Percentiles rank a stretch among this genome's conserved stretches.
Conservation (phyloP, 2,113 vertebrate genomes). For the Pollimyrus isidori region DNA sequence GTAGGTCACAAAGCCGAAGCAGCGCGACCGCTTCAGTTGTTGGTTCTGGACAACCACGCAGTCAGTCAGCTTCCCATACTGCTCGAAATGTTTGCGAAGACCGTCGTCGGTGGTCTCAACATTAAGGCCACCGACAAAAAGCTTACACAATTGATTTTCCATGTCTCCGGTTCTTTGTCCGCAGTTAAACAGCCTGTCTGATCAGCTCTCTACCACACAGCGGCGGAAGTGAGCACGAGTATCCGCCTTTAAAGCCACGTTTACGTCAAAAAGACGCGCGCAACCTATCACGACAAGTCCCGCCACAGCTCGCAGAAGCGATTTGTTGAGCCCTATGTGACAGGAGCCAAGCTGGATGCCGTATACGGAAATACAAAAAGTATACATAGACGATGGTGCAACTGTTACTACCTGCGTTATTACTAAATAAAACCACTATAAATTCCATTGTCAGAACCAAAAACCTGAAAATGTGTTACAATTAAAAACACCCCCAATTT, state of each 20-base stretch:
- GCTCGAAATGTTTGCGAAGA: slow-evolving; percentile 86
- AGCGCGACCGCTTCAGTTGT: slow-evolving; percentile 77
- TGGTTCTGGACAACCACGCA: slow-evolving; percentile 82
- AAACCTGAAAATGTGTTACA: background rate
- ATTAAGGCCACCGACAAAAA: slow-evolving; percentile 91
- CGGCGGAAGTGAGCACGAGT: background rate
- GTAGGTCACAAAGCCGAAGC: slow-evolving; percentile 82
- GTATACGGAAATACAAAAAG: background rate
- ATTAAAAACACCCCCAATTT: background rate
- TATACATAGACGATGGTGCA: background rate
- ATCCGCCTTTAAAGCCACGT: background rate
- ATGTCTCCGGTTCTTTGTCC: slow-evolving; percentile 43
- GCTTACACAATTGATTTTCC: slow-evolving; percentile 90
- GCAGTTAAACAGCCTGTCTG: background rate
- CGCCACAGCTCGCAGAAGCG: background rate
- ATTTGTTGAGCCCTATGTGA: background rate
- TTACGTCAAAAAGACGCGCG: slow-evolving; percentile 4
- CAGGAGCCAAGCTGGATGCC: background rate
- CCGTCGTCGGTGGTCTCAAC: slow-evolving; percentile 91
- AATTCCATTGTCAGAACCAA: background rate
- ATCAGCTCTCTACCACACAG: background rate
- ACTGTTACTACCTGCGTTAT: background rate
- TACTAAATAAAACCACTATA: background rate
- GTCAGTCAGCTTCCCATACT: slow-evolving; percentile 83
- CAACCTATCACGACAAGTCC: background rate